phyloP scores from a whole-genome alignment of 2,113 vertebrate genomes.

The Nyctereutes procyonoides region DNA sequence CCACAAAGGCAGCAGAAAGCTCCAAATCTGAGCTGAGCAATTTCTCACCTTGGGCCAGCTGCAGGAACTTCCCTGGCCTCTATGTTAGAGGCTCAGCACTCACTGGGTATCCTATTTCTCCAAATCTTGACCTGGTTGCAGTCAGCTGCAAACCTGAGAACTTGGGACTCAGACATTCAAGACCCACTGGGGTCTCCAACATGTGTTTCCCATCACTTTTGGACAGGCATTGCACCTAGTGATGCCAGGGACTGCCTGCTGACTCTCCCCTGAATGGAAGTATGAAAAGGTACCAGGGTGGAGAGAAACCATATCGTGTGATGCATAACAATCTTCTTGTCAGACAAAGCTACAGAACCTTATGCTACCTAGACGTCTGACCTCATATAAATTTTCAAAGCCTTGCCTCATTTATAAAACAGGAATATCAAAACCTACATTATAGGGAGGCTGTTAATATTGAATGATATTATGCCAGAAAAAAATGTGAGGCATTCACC shows the following conservation, averaged over 20 bases:
- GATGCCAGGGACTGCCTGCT: accelerated
- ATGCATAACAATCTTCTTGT: neutral
- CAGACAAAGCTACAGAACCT: neutral
- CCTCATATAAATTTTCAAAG: neutral
- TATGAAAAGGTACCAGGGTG: too few relatives aligned
- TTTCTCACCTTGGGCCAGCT: neutral
- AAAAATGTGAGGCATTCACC: neutral
- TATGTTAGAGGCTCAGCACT: neutral
- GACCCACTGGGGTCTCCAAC: neutral
- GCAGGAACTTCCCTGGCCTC: neutral
- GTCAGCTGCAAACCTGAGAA: neutral
- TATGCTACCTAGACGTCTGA: neutral
- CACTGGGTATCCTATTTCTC: neutral
- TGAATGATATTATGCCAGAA: neutral
- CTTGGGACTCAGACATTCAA: neutral
- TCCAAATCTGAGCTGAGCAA: slow-evolving; percentile 12
- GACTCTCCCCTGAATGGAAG: neutral
- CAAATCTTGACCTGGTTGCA: neutral
- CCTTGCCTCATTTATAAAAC: neutral
- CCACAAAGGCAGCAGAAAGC: slow-evolving; percentile 25
- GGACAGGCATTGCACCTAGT: neutral
- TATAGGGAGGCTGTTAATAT: neutral
- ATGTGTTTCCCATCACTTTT: neutral
- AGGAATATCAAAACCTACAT: neutral
- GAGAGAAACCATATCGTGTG: neutral